Percentiles rank a stretch among this genome's conserved stretches.
phyloP scores from a whole-genome alignment of 2,888 invertebrate genomes.

The Tenthredo distinguenda region DNA sequence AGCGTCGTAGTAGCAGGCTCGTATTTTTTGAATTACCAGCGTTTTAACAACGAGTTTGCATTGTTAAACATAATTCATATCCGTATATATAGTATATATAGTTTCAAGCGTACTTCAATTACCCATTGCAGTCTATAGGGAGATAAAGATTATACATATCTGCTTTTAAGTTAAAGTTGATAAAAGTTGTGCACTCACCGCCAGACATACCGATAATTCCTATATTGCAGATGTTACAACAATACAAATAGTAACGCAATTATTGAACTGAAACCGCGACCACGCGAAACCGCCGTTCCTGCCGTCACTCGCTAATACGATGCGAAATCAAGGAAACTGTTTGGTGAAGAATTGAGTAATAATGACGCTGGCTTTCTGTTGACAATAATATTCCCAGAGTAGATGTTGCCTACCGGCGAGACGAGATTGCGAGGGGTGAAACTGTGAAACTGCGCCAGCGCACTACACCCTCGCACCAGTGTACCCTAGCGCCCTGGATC shows the following conservation, averaged over 20 bases:
- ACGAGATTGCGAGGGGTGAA: constrained; percentile 25
- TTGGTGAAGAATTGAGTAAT: background rate
- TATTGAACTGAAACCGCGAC: background rate
- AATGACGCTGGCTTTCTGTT: constrained; percentile 4
- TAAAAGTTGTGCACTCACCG: constrained; percentile 23
- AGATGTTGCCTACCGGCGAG: background rate
- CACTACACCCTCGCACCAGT: constrained; percentile 63
- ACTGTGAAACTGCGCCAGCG: constrained; percentile 41
- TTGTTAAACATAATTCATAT: background rate
- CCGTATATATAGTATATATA: background rate
- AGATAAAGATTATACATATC: background rate
- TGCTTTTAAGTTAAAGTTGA: background rate
- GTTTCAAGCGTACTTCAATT: background rate
- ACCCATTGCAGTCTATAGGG: background rate
- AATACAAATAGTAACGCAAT: background rate
- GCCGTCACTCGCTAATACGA: background rate
- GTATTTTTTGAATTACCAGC: background rate
- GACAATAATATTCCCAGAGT: background rate
- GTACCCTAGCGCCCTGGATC: constrained; percentile 59
- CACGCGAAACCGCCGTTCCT: background rate
- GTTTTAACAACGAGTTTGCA: background rate
- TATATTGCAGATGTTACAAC: background rate
- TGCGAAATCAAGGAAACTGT: background rate
- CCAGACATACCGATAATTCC: constrained; percentile 31
- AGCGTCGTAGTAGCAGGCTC: background rate